Conservation (phyloP, 2,113 vertebrate genomes). For the Psilopogon haemacephalus region DNA sequence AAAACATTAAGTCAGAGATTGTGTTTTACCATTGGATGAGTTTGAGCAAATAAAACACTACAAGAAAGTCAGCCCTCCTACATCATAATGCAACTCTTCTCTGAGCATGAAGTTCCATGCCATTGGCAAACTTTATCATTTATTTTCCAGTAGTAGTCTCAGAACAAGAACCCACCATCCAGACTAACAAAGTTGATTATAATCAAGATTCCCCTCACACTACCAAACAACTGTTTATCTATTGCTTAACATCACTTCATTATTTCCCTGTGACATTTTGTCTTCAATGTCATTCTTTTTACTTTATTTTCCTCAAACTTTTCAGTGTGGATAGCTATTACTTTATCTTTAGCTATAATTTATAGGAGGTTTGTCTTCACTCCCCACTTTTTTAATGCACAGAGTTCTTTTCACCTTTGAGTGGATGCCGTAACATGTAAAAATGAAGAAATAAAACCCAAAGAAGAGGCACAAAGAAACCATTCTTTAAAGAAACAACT, state of each 20-base stretch:
- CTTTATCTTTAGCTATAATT: not conserved
- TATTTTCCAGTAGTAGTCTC: not conserved
- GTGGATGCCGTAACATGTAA: not conserved
- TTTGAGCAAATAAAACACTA: not conserved
- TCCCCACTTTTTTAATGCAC: not conserved
- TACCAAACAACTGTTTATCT: not conserved
- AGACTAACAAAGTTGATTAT: not conserved
- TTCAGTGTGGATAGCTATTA: not conserved
- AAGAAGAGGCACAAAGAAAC: not conserved
- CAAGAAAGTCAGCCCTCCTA: not conserved
- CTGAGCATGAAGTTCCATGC: not conserved
- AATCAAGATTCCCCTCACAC: not conserved
- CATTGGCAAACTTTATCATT: not conserved
- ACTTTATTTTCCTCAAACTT: not conserved
- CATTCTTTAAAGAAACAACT: not conserved
- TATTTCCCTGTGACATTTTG: not conserved
- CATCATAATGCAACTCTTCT: not conserved
- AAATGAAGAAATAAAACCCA: not conserved
- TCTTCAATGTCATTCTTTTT: not conserved
- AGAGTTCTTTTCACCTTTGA: not conserved
- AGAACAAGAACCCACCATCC: not conserved
- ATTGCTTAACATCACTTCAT: not conserved
- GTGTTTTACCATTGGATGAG: not conserved
- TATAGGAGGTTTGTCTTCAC: not conserved
- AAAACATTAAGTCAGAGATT: not conserved